Evolutionary conservation across 2,113 vertebrate genomes (phyloP).

Genomic region (Hydrochoerus hydrochaeris): DNA sequence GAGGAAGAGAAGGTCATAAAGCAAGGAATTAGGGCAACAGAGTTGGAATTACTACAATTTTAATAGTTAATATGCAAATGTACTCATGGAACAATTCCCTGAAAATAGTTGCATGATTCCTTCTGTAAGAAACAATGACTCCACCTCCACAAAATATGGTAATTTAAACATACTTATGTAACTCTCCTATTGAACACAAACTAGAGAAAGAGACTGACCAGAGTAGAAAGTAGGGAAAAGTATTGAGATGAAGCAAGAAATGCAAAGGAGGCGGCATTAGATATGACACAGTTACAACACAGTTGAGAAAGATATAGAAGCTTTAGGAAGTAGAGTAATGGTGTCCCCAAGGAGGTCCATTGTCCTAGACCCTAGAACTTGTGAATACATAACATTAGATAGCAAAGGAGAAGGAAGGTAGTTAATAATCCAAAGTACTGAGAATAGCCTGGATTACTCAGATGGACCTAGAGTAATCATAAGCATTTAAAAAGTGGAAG

Average conservation of each 20-base stretch:
- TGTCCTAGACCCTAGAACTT: neutral
- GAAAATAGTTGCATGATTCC: neutral
- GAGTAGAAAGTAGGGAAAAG: neutral
- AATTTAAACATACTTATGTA: neutral
- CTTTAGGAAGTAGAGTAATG: neutral
- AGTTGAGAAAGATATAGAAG: neutral
- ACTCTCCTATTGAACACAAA: neutral
- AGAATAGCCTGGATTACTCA: neutral
- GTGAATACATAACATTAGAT: neutral
- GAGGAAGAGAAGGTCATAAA: neutral
- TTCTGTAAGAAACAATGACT: neutral
- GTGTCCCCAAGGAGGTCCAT: neutral
- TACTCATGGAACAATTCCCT: neutral
- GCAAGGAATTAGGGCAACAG: neutral
- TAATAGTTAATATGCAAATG: neutral
- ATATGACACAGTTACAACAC: neutral
- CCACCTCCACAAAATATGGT: neutral
- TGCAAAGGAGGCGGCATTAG: neutral
- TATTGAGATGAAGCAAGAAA: neutral
- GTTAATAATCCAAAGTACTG: neutral
- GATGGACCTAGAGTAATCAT: neutral
- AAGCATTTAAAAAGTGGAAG: neutral
- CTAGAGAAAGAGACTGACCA: neutral
- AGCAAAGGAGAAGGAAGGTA: neutral
- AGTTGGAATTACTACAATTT: neutral